These are phyloP conservation scores for Columba guinea DNA, from an alignment of 2,797 vertebrate species.

Conservation along the genomic window DNA sequence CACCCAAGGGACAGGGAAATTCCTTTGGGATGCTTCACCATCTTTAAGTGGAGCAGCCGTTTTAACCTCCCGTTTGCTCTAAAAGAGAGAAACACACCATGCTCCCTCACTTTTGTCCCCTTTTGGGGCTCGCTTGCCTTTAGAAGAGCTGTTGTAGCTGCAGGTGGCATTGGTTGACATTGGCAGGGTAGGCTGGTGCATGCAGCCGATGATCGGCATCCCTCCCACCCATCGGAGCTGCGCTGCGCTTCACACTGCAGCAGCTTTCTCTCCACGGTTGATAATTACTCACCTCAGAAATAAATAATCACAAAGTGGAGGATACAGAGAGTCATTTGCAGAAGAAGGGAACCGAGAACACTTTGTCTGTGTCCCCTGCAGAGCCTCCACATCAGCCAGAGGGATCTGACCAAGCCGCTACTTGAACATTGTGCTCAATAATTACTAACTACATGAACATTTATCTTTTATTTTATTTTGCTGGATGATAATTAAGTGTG, in stretches of 20 bases:
- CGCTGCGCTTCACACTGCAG: not conserved
- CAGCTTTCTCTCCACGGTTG: not conserved
- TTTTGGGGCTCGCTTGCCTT: not conserved
- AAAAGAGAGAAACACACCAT: not conserved
- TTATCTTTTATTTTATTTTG: constrained; percentile 27
- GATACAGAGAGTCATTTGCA: not conserved
- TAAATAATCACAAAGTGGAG: not conserved
- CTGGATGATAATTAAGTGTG: not conserved
- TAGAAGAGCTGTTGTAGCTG: not conserved
- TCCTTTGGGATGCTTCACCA: not conserved
- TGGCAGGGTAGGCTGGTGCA: not conserved
- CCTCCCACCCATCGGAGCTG: not conserved
- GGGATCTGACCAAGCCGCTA: not conserved
- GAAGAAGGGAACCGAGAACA: not conserved
- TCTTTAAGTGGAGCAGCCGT: not conserved
- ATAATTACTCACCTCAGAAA: constrained; percentile 27
- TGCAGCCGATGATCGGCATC: not conserved
- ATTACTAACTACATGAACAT: not conserved
- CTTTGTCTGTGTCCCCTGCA: not conserved
- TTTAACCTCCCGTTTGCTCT: not conserved
- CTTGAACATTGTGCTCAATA: not conserved
- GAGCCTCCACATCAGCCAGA: accelerated
- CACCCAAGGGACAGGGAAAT: not conserved
- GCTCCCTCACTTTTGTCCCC: not conserved
- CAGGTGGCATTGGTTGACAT: constrained; percentile 8